Base-by-base conservation (phyloP, 2,888 invertebrate species). In the Agrotis puta region DNA sequence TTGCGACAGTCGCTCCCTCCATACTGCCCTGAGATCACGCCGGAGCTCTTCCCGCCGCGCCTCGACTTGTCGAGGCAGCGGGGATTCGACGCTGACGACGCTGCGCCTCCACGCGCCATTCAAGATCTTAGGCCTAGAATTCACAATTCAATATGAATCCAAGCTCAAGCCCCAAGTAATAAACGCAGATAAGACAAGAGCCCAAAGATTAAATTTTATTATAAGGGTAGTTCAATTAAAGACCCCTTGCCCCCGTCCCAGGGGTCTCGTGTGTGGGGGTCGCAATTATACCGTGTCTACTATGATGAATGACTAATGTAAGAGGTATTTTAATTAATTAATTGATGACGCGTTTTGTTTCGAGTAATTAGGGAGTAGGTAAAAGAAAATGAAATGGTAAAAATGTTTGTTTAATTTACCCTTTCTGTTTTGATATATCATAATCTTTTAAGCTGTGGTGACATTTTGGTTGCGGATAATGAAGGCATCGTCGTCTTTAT, bases 161-260 rank as follows among this genome's bases (percentile, higher is more conserved):
- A 33, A 66, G 33, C 62, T 57, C 45, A 77, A 77, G 71, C 81
- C 85, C 83, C 74, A 62, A 77, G 73, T 77, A 74, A 85, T 86
- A 85, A 85, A 86, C 82, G 81, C 76, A 77, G 86, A 84, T 82
- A 84, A 81, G 78, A 83, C 77, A 74, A 61, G 57, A 63, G 67
- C 64, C 76, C 74, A 74, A 76, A 82, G 83, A 88, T 86, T 81
- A 84, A 82, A 88, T 88, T 88, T 88, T 88, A 87, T 86, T 87
- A 84, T 81, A 76, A 78, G 78, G 77, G 72, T 81, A 84, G 82
- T 81, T 84, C 81, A 86, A 81, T 83, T 82, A 83, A 70, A 78
- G 77, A 71, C 59, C 77, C 64, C 57, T 33, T 78, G 48, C 48
- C 54, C 22, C 27, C 5, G 43, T 80, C 85, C 74, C 85, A 0